A percentile compares a stretch with the other conserved stretches of the same genome.
Evolutionary conservation across 2,888 invertebrate species (phyloP).

Genomic region (Acleris laterana): DNA sequence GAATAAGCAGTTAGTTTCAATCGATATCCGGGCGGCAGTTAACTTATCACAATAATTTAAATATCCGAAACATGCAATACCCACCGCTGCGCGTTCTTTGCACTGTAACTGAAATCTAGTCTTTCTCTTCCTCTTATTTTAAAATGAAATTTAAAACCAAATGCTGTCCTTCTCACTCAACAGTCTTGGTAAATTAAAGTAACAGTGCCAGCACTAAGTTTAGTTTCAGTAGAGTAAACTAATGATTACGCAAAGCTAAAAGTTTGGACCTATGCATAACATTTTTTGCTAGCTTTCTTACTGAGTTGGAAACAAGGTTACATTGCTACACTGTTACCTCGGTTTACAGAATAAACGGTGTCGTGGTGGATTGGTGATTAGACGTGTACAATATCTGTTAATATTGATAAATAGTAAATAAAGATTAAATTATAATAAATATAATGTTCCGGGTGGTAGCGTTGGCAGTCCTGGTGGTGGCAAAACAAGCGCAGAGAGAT

Average conservation of each 20-base stretch:
- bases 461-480: slow-evolving; percentile 7
- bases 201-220: neutral
- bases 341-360: slow-evolving; percentile 19
- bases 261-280: slow-evolving; percentile 22
- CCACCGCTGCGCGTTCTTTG: neutral
- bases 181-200: neutral
- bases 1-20: no score
- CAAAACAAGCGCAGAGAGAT: slow-evolving; percentile 19
- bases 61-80: neutral
- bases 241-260: slow-evolving; percentile 32
- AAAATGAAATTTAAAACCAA: neutral
- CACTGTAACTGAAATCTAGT: neutral
- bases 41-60: no score
- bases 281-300: slow-evolving; percentile 35
- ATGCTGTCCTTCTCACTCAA: neutral
- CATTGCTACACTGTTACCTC: slow-evolving; percentile 23
- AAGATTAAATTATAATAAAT: neutral
- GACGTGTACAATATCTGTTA: slow-evolving; percentile 10
- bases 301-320: slow-evolving; percentile 23
- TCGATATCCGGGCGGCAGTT: no score
- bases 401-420: neutral
- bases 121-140: neutral
- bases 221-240: no score
- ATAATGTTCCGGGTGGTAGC: slow-evolving; percentile 17
- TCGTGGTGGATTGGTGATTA: slow-evolving; percentile 18